These are phyloP conservation scores for Caenorhabditis tropicalis DNA, from an alignment of 1,140 invertebrate genomes.

Conservation along the genomic window DNA sequence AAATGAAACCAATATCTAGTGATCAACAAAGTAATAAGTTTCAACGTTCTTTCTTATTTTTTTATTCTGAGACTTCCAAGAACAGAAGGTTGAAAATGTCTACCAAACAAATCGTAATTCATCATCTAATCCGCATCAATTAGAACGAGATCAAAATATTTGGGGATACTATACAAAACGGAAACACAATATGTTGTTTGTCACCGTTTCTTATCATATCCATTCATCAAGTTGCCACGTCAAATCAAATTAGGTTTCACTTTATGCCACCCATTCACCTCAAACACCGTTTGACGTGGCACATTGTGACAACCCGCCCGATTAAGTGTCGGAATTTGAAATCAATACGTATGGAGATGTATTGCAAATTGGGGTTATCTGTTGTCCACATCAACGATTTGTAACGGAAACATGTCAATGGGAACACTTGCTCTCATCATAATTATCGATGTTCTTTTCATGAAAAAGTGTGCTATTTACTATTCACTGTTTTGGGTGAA, in stretches of 20 bases:
- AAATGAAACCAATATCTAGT: no score
- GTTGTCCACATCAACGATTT: not conserved
- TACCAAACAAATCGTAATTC: no score
- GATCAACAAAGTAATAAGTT: no score
- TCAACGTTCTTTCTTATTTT: no score
- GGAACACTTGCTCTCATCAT: not conserved
- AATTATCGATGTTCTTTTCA: not conserved
- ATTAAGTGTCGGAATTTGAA: conserved; percentile 15
- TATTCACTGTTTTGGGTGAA: not conserved
- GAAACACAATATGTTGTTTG: conserved; percentile 11
- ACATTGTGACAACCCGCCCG: conserved; percentile 30
- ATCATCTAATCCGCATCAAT: no score
- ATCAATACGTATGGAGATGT: not conserved
- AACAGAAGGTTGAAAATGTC: no score
- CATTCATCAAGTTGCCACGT: conserved; percentile 39
- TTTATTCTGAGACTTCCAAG: no score
- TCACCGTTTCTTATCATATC: conserved; percentile 13
- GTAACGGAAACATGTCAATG: not conserved
- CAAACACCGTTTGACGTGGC: not conserved
- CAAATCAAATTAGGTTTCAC: conserved; percentile 20
- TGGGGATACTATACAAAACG: not conserved
- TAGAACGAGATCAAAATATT: not conserved
- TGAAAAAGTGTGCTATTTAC: not conserved
- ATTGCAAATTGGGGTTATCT: not conserved
- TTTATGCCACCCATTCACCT: conserved; percentile 3